Conservation (phyloP, 2,797 vertebrate species). For the Ceryle rudis region DNA sequence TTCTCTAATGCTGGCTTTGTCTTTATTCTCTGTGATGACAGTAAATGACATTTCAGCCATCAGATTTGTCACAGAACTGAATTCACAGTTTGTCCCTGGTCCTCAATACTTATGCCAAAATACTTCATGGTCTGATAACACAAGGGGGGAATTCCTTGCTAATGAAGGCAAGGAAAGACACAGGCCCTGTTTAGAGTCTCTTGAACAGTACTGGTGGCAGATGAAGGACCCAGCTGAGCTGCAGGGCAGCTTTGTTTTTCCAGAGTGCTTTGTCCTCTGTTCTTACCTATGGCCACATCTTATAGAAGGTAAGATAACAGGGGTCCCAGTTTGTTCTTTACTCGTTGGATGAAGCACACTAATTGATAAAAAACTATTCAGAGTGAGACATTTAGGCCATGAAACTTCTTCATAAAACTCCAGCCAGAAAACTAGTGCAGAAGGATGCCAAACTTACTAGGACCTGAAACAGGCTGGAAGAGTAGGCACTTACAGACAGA, state of each 20-base stretch:
- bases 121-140: neutral
- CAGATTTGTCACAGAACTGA: neutral
- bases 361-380: neutral
- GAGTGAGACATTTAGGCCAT: neutral
- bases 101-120: neutral
- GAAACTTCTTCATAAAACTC: neutral
- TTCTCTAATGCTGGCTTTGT: neutral
- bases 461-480: neutral
- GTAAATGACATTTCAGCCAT: neutral
- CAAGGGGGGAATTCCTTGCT: neutral
- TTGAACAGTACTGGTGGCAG: rapidly evolving
- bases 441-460: neutral
- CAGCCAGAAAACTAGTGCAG: neutral
- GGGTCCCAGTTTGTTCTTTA: neutral
- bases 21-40: neutral
- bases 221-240: neutral
- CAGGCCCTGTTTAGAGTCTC: neutral
- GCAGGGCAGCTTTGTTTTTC: too few relatives aligned
- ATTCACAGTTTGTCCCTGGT: neutral
- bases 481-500: neutral
- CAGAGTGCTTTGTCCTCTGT: neutral
- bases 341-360: rapidly evolving
- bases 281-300: neutral
- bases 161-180: neutral
- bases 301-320: neutral